A percentile compares a stretch with the other conserved stretches of the same genome.
These are phyloP conservation scores for Melitaea athalia DNA, from an alignment of 2,888 invertebrate species.

Conservation along the genomic window DNA sequence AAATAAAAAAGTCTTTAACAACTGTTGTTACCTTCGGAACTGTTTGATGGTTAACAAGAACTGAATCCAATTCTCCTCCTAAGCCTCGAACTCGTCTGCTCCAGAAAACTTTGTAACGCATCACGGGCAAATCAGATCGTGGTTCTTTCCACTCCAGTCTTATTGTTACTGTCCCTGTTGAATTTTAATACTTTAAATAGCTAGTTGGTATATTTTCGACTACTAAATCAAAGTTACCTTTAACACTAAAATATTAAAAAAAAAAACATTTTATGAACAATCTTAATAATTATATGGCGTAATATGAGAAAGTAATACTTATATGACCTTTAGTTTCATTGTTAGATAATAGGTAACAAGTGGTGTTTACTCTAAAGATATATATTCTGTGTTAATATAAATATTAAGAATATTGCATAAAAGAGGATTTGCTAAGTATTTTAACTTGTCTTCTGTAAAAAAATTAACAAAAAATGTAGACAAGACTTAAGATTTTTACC, in stretches of 20 bases:
- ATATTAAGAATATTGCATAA: no score
- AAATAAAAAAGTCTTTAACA: background rate
- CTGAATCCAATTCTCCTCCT: conserved; percentile 82
- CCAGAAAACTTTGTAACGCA: conserved; percentile 88
- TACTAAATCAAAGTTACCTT: no score
- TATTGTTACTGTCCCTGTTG: conserved; percentile 77
- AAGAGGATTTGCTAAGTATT: no score
- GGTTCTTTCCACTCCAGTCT: conserved; percentile 87
- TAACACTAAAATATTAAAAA: no score
- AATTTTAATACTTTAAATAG: background rate
- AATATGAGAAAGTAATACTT: background rate
- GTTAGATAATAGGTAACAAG: background rate
- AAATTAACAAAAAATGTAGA: no score
- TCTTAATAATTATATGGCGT: background rate
- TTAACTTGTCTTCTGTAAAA: no score
- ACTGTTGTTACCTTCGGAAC: conserved; percentile 78
- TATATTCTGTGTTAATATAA: no score
- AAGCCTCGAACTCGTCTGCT: conserved; percentile 85
- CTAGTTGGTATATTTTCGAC: background rate
- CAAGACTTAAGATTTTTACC: conserved; percentile 48
- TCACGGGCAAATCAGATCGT: conserved; percentile 86
- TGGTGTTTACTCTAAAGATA: no score
- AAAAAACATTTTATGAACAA: no score
- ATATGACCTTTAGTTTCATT: background rate
- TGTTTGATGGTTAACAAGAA: conserved; percentile 84